These are phyloP conservation scores for Diaperis boleti DNA, from an alignment of 2,888 invertebrate genomes.

Conservation along the genomic window DNA sequence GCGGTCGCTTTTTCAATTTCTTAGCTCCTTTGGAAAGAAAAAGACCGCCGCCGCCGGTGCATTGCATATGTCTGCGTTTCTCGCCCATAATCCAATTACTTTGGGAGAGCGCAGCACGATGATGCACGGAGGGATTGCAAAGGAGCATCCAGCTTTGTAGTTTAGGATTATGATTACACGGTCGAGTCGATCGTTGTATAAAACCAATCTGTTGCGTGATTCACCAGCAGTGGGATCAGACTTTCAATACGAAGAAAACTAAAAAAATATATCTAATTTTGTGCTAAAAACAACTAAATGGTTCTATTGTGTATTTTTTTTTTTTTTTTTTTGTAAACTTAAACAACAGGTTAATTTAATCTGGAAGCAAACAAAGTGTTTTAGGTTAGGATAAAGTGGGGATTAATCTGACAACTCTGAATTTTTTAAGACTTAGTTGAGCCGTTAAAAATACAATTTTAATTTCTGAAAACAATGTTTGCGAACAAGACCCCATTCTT, in stretches of 20 bases:
- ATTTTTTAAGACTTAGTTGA: no score
- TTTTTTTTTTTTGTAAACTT: no score
- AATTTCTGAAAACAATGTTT: no score
- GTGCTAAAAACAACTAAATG: no score
- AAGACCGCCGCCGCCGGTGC: not conserved
- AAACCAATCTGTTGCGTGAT: conserved; percentile 61
- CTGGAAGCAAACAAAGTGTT: no score
- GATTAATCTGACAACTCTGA: no score
- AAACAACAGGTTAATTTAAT: no score
- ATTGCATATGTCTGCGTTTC: conserved; percentile 26
- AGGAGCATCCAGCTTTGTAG: conserved; percentile 40
- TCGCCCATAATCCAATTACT: conserved; percentile 37
- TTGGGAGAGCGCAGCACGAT: conserved; percentile 17
- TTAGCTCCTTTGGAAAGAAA: conserved; percentile 15
- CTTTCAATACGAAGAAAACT: conserved; percentile 45
- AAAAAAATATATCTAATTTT: no score
- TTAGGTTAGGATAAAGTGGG: no score
- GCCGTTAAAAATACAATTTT: no score
- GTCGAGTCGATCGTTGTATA: conserved; percentile 51
- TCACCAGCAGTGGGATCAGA: conserved; percentile 47
- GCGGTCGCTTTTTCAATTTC: conserved; percentile 3
- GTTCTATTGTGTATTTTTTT: no score
- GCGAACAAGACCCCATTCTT: no score
- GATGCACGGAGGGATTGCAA: conserved; percentile 32
- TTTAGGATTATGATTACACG: conserved; percentile 58